Base-by-base conservation (phyloP, 2,888 invertebrate genomes). In the Carabus problematicus region DNA sequence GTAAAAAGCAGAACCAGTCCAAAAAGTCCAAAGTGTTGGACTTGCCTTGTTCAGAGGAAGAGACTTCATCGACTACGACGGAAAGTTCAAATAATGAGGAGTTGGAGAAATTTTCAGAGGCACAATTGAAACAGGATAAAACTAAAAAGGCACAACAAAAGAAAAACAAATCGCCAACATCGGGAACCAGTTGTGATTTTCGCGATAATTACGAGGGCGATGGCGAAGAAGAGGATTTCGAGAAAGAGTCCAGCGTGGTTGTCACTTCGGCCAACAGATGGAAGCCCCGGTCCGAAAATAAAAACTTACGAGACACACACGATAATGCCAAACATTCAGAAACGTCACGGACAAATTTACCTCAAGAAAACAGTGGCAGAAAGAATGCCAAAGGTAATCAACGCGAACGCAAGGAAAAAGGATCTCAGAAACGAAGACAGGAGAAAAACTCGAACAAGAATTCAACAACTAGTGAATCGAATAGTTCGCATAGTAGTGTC, bases 1-100 rank as follows among this genome's bases (percentile, higher is more conserved):
- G 70, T 68, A 74, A 76, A 71, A 74, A 75, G 59, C 71, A 73
- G 59, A 73, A 71, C 64, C 70, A 60, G 69, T 70, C 67, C 78
- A 73, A 76, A 73, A 73, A 76, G 76, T 77, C 76, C 11, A 69
- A 63, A 64, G 61, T 49, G 14, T n/a, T 62, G 18, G 70, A 66
- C 40, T 29, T 61, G 73, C 76, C 75, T 73, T 81, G 82, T 72
- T 84, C 83, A 49, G 88, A 88, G 76, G 89, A 89, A 76, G 90
- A 91, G 75, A 87, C 88, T 1, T 90, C 89, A 8, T 90, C 90
- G 0, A 89, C 89, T 1, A 89, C 89, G 7, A 90, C 90, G 2
- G 90, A 90, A 76, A 88, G 89, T 74, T 89, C 89, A 55, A 84
- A 85, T 74, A 86, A 87, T 66, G 89, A 89, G 70, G 87, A 88